These are phyloP conservation scores for Hemibagrus guttatus DNA, from an alignment of 2,797 vertebrate genomes.

Conservation along the genomic window DNA sequence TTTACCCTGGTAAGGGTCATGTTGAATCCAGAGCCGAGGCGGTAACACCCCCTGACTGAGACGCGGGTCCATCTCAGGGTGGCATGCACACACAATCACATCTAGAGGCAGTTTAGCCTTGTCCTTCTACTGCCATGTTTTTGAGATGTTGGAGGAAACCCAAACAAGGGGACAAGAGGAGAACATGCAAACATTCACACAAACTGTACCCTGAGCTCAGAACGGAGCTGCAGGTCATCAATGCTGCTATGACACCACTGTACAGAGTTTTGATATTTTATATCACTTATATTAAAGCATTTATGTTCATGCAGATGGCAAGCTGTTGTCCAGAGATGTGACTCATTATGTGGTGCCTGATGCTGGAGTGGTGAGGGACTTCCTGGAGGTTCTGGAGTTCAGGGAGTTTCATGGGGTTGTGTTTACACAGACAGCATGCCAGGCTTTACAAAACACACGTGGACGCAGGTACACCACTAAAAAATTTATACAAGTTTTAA, in stretches of 20 bases:
- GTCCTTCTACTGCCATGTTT: background rate
- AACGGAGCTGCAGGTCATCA: background rate
- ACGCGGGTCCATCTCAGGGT: background rate
- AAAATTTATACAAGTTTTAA: background rate
- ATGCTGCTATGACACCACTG: background rate
- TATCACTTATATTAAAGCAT: background rate
- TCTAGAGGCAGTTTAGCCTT: background rate
- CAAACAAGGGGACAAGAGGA: background rate
- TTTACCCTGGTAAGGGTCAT: background rate
- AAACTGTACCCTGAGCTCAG: background rate
- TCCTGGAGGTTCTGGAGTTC: slow-evolving; percentile 91
- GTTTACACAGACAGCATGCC: slow-evolving; percentile 92
- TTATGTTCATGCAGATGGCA: slow-evolving; percentile 75
- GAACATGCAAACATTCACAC: background rate
- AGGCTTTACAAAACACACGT: slow-evolving; percentile 85
- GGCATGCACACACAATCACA: background rate
- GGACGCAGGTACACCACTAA: slow-evolving; percentile 83
- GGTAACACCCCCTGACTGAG: background rate
- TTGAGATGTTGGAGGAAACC: background rate
- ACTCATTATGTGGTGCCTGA: slow-evolving; percentile 95
- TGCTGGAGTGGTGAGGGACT: slow-evolving; percentile 87
- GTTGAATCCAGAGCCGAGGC: background rate
- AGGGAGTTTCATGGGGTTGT: slow-evolving; percentile 87
- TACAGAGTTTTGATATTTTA: background rate
- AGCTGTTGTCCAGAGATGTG: slow-evolving; percentile 82